Percentiles rank a stretch among this genome's conserved stretches.
phyloP scores from a whole-genome alignment of 2,888 invertebrate species.

The Pharmacophagus antenor region DNA sequence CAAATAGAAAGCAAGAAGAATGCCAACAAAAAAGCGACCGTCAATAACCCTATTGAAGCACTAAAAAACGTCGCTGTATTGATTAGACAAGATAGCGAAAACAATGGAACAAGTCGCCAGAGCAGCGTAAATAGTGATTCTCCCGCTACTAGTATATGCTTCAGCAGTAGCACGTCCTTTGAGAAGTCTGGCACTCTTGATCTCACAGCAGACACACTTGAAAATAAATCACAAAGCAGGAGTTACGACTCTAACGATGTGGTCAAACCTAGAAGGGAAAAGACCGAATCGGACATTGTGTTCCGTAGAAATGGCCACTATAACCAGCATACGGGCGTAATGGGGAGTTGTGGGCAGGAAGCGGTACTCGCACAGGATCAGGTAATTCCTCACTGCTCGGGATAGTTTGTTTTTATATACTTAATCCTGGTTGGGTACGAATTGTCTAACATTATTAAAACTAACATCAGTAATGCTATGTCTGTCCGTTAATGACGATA shows the following conservation, averaged over 20 bases:
- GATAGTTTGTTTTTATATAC: constrained; percentile 65
- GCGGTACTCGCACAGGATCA: constrained; percentile 79
- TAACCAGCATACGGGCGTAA: constrained; percentile 67
- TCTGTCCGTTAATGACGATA: constrained; percentile 51
- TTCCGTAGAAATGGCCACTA: constrained; percentile 82
- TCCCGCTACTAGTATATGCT: constrained; percentile 68
- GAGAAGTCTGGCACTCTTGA: constrained; percentile 66
- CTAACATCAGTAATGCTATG: constrained; percentile 57
- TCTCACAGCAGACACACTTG: constrained; percentile 60
- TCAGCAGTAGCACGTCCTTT: constrained; percentile 57
- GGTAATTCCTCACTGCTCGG: constrained; percentile 75
- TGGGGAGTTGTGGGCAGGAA: constrained; percentile 74
- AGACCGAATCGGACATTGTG: constrained; percentile 93
- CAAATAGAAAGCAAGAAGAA: constrained; percentile 59
- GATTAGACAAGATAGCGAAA: constrained; percentile 66
- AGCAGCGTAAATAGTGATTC: constrained; percentile 70
- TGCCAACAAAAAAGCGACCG: constrained; percentile 50
- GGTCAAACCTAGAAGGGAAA: constrained; percentile 88
- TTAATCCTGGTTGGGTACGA: constrained; percentile 33
- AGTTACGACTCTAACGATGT: constrained; percentile 61
- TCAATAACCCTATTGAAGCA: constrained; percentile 69
- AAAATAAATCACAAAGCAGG: constrained; percentile 47
- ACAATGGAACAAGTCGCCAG: constrained; percentile 61
- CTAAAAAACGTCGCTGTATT: constrained; percentile 68
- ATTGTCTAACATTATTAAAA: constrained; percentile 42